Evolutionary conservation across 2,888 invertebrate species (phyloP).

Genomic region (Melipona bicolor): DNA sequence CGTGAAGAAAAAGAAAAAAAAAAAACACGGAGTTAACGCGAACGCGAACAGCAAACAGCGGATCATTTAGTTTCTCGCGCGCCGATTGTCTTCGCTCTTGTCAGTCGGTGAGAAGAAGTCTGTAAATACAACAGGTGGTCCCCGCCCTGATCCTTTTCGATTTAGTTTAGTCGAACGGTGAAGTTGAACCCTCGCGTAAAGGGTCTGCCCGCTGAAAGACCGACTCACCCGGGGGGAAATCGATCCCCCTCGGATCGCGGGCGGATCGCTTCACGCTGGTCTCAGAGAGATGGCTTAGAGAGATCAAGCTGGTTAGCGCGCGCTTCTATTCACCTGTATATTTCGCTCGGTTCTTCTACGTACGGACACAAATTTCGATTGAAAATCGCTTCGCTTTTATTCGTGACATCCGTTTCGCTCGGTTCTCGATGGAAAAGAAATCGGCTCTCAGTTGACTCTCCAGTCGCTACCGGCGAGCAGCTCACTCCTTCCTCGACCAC

Average conservation of each 20-base stretch:
- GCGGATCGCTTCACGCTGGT: background rate
- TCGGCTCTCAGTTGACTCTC: conserved; percentile 34
- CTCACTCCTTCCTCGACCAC: conserved; percentile 9
- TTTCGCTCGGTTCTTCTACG: conserved; percentile 48
- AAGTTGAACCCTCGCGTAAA: background rate
- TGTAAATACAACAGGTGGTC: conserved; percentile 46
- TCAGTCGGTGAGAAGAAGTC: conserved; percentile 40
- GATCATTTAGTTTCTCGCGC: conserved; percentile 58
- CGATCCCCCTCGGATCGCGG: background rate
- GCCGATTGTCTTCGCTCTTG: conserved; percentile 63
- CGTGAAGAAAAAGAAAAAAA: background rate
- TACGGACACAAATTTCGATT: conserved; percentile 42
- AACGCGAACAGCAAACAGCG: conserved; percentile 36
- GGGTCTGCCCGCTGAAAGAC: background rate
- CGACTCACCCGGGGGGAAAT: background rate
- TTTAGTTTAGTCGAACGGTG: conserved; percentile 30
- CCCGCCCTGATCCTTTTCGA: conserved; percentile 23
- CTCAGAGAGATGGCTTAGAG: conserved; percentile 11
- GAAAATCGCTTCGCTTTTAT: conserved; percentile 51
- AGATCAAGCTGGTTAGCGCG: conserved; percentile 43
- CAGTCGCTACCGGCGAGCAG: conserved; percentile 37
- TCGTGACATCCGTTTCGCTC: conserved; percentile 54
- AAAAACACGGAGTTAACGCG: background rate
- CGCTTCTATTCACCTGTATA: conserved; percentile 47
- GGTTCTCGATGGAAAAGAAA: conserved; percentile 44